These are phyloP conservation scores for Oxycera nigricornis DNA, from an alignment of 2,888 invertebrate species.

Conservation along the genomic window DNA sequence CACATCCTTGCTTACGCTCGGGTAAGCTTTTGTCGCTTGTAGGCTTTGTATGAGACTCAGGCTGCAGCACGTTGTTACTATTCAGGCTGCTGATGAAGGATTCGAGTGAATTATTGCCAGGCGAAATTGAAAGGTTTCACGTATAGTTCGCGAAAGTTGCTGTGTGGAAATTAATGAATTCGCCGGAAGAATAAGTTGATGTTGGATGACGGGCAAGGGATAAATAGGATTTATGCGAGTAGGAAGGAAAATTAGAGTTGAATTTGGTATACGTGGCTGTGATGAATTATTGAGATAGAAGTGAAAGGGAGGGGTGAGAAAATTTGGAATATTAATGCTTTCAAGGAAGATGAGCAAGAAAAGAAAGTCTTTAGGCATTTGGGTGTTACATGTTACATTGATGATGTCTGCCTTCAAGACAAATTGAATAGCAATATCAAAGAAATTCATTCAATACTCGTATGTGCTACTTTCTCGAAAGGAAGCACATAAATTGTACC, in stretches of 20 bases:
- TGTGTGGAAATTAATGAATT: constrained; percentile 30
- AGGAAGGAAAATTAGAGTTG: constrained; percentile 26
- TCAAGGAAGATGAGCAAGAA: too few relatives aligned
- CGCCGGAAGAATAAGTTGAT: not conserved
- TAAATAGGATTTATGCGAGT: not conserved
- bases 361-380: too few relatives aligned
- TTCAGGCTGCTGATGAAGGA: constrained; percentile 15
- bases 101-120: constrained; percentile 23
- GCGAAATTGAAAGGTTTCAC: constrained; percentile 14
- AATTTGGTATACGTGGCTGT: not conserved
- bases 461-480: too few relatives aligned
- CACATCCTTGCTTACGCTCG: not conserved
- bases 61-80: not conserved
- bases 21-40: constrained; percentile 17
- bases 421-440: too few relatives aligned
- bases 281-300: not conserved
- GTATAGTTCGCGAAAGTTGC: constrained; percentile 25
- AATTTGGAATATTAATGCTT: not conserved
- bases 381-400: too few relatives aligned
- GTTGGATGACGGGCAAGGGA: not conserved
- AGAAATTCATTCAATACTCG: too few relatives aligned
- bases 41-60: constrained; percentile 9
- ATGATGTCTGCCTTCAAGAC: too few relatives aligned
- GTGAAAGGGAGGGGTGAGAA: not conserved
- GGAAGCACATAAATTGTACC: too few relatives aligned